Conservation (phyloP, 2,888 invertebrate genomes). For the Eumerus sabulonum region DNA sequence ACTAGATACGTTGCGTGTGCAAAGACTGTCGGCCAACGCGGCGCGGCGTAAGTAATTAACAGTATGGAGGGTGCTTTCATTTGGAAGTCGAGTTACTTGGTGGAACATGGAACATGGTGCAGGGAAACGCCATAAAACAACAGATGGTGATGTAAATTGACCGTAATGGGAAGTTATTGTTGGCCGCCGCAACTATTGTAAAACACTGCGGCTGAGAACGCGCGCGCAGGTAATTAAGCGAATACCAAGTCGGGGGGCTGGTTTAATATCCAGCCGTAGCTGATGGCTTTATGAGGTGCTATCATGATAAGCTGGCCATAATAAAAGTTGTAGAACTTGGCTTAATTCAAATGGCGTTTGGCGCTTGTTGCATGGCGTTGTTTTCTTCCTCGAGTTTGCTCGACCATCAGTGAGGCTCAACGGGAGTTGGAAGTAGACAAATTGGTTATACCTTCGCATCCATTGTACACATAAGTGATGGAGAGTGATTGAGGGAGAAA, state of each 20-base stretch:
- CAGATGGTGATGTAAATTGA: constrained; percentile 66
- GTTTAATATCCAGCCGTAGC: constrained; percentile 1
- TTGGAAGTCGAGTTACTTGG: too few relatives aligned
- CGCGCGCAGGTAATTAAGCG: constrained; percentile 61
- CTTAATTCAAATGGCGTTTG: constrained; percentile 47
- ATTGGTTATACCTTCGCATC: constrained; percentile 48
- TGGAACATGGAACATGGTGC: too few relatives aligned
- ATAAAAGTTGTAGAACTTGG: constrained; percentile 50
- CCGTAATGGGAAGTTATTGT: constrained; percentile 59
- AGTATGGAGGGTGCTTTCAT: constrained; percentile 27
- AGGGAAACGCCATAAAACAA: constrained; percentile 33
- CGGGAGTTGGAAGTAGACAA: constrained; percentile 53
- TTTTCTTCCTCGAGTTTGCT: constrained; percentile 37
- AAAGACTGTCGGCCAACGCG: too few relatives aligned
- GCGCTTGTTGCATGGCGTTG: too few relatives aligned
- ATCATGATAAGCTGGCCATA: constrained; percentile 42
- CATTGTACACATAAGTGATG: too few relatives aligned
- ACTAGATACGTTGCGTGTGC: constrained; percentile 55
- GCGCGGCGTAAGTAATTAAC: too few relatives aligned
- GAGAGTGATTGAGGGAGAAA: too few relatives aligned
- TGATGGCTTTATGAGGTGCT: constrained; percentile 67
- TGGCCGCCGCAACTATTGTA: neutral
- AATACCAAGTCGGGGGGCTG: constrained; percentile 4
- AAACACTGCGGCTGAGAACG: constrained; percentile 36
- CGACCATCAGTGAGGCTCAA: constrained; percentile 43